Evolutionary conservation across 2,888 invertebrate species (phyloP), one percentile per base, ranked within the genome.

Genomic region (Perizoma affinitatum): DNA sequence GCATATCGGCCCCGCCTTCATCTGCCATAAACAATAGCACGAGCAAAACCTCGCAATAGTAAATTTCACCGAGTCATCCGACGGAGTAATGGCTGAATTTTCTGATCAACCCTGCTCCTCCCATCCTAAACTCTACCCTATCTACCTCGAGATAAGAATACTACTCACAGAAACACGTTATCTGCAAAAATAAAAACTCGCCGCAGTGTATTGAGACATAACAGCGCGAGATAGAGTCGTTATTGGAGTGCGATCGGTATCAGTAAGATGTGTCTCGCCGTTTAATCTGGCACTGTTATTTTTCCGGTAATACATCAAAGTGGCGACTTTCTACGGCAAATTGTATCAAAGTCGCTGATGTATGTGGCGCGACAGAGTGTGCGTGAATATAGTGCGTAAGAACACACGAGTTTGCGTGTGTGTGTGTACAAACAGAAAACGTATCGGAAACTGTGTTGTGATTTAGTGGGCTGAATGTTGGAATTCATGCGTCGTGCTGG

Each of bases 241-340:
- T 51, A 63, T 66, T 64, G 11, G 69, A 53, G 47, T 62, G 72
- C 36, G 34, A 10, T 43, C 6, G 40, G 36, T 6, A 47, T n/a
- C 46, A 63, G 63, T 64, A 63, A 74, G 76, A 71, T 73, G 73
- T 73, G 77, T 73, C 71, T 73, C 68, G 71, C 71, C 81, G 78
- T 83, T 86, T 86, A 86, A 84, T 86, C 82, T 78, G 77, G 76
- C 63, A 66, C 79, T 82, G 83, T 87, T 87, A 87, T 87, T 86
- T 86, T 87, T 86, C 87, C 87, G 86, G 86, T 75, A 72, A 86
- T 87, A 87, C 84, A 87, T 87, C 87, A 87, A 84, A 85, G 79
- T 77, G 82, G 81, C 80, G 79, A 84, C 78, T 83, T 79, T 80
- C 79, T 75, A 77, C 82, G 83, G 82, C 86, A 87, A 87, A 87